Evolutionary conservation across 2,113 vertebrate species (phyloP).

Genomic region (Rhinichthys klamathensis): DNA sequence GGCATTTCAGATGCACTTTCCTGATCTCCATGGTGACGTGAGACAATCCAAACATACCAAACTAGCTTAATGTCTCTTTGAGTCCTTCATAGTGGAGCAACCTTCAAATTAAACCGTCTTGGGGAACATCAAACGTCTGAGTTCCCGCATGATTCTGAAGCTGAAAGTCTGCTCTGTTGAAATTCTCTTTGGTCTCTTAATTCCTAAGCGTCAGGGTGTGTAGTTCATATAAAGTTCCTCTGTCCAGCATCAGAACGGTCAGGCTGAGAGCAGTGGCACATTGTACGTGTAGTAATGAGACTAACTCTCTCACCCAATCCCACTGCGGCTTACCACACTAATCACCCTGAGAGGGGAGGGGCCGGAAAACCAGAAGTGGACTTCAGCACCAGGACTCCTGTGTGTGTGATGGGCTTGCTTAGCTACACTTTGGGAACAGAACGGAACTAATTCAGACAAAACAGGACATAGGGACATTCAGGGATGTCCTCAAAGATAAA

Average conservation of each 20-base stretch:
- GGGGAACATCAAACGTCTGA: not conserved
- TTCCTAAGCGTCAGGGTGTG: not conserved
- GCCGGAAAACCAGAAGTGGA: slow-evolving; percentile 37
- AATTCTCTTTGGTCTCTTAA: not conserved
- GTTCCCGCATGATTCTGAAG: not conserved
- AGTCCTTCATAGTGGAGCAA: slow-evolving; percentile 1
- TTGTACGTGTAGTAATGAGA: slow-evolving; percentile 26
- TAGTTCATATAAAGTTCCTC: slow-evolving; percentile 1
- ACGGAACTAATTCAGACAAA: not conserved
- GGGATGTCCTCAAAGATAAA: not conserved
- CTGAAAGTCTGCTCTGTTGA: not conserved
- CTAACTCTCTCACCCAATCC: slow-evolving; percentile 35
- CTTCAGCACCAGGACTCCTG: slow-evolving; percentile 24
- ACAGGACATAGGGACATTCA: not conserved
- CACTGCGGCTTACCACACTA: slow-evolving; percentile 4
- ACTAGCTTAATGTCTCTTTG: not conserved
- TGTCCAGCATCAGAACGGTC: slow-evolving; percentile 25
- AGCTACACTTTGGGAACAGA: not conserved
- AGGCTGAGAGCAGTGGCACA: slow-evolving; percentile 2
- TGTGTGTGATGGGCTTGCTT: not conserved
- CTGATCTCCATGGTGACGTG: slow-evolving; percentile 44
- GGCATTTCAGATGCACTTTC: slow-evolving; percentile 28
- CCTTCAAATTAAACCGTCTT: not conserved
- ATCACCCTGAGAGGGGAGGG: slow-evolving; percentile 42
- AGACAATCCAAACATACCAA: slow-evolving; percentile 19